These are phyloP conservation scores for Siniperca scherzeri DNA, from an alignment of 2,797 vertebrate genomes.

Conservation along the genomic window DNA sequence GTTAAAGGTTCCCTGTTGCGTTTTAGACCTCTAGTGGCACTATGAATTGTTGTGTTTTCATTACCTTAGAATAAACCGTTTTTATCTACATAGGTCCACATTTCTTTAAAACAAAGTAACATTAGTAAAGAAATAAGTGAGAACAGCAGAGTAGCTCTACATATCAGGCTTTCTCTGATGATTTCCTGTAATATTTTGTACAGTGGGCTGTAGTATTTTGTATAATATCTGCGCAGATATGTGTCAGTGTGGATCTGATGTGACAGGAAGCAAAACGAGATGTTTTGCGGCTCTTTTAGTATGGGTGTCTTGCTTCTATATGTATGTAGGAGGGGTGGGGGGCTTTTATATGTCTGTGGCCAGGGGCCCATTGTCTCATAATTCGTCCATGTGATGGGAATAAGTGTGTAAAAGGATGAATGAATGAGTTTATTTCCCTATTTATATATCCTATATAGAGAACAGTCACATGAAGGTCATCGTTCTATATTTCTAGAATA, in stretches of 20 bases:
- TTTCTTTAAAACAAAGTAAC: background rate
- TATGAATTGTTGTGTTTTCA: too few species aligned
- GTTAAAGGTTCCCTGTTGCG: too few species aligned
- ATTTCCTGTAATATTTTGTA: background rate
- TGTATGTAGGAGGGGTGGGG: background rate
- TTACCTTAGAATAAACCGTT: too few species aligned
- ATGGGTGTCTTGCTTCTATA: background rate
- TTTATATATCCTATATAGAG: constrained; percentile 2
- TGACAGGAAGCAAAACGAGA: background rate
- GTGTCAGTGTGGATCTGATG: background rate
- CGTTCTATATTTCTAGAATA: constrained; percentile 20
- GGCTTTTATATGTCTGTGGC: constrained; percentile 3
- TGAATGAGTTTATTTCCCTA: constrained; percentile 6
- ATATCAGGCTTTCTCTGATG: background rate
- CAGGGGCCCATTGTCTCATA: background rate
- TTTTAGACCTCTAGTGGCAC: too few species aligned
- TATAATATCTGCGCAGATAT: constrained; percentile 2
- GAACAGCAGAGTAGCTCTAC: background rate
- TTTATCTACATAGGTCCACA: too few species aligned
- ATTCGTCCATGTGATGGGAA: background rate
- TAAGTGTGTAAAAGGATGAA: constrained; percentile 4
- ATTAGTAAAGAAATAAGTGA: background rate
- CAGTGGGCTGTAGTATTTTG: background rate
- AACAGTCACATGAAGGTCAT: constrained; percentile 29
- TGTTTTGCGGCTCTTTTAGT: background rate